Base-by-base conservation (phyloP, 1,140 invertebrate species). In the Araneus ventricosus region DNA sequence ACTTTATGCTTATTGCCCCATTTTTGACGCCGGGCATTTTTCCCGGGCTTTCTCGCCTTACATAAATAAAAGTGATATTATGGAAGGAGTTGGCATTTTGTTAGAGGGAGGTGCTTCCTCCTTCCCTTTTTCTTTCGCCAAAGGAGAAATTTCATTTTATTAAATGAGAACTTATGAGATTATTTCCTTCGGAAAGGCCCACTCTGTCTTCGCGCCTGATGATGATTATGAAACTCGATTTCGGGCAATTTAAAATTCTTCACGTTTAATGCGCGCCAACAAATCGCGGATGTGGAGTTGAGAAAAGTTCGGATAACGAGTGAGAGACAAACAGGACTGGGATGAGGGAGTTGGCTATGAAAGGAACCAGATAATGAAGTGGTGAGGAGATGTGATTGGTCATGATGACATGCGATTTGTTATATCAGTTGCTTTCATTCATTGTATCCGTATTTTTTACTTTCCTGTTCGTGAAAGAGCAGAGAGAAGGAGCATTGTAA, bases 1-100 rank as follows among this genome's bases (percentile, higher is more conserved):
- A 92, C 90, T 92, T 92, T 92, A 92, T 92, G 90, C 90, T 92
- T 92, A 92, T 92, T 92, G 90, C 90, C 27, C 90, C 90, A 92
- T 92, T 92, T 92, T 92, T 92, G 90, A 92, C 90, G 90, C 90
- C n/a, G 84, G 82, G 70, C 79, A 82, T 92, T 92, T 92, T 91
- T 27, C 70, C 75, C 57, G n/a, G 87, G 41, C 59, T 91, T 57
- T 75, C 90, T 86, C 80, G 82, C 70, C 90, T 92, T 92, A 92
- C 90, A 92, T 92, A 92, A 92, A 92, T 92, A 92, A 92, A 92
- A 92, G 30, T 45, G 90, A 92, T 92, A 91, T 85, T 91, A 84
- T 84, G 79, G 37, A 91, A 52, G 52, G 80, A 92, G 90, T 92
- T 92, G 61, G 90, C 79, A 91, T 91, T 91, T 84, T 91, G 89